These are phyloP conservation scores for Chrysopilus asiliformis DNA, from an alignment of 2,888 invertebrate species.

Conservation along the genomic window DNA sequence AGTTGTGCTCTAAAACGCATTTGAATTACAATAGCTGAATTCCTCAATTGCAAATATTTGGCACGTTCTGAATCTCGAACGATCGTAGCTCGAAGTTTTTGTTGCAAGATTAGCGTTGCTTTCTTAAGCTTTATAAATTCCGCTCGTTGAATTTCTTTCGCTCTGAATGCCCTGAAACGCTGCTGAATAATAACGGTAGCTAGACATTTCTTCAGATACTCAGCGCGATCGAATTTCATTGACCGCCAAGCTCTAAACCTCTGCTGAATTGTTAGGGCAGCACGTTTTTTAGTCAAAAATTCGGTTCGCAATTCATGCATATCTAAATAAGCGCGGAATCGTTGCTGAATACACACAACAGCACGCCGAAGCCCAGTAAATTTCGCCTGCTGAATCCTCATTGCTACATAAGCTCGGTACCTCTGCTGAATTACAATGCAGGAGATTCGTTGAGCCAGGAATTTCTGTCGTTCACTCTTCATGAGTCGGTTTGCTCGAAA, in stretches of 20 bases:
- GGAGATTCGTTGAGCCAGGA: constrained; percentile 15
- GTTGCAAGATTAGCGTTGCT: constrained; percentile 27
- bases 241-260: constrained; percentile 22
- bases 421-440: neutral
- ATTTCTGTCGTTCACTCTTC: constrained; percentile 18
- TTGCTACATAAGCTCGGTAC: constrained; percentile 6
- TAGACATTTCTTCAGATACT: neutral
- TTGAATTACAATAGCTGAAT: constrained; percentile 29
- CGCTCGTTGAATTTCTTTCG: neutral
- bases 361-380: neutral
- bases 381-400: constrained; percentile 6
- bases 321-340: neutral
- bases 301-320: neutral
- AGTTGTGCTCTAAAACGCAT: constrained; percentile 27
- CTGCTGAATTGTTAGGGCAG: constrained; percentile 14
- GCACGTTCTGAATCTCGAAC: too few relatives aligned
- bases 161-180: neutral
- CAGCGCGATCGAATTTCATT: constrained; percentile 25
- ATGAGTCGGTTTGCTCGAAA: constrained; percentile 9
- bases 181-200: neutral
- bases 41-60: constrained; percentile 16
- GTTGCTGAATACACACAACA: neutral
- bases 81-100: constrained; percentile 28
- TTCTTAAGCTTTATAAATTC: neutral
- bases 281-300: constrained; percentile 12